Evolutionary conservation across 2,797 vertebrate species (phyloP).

Genomic region (Argya squamiceps): DNA sequence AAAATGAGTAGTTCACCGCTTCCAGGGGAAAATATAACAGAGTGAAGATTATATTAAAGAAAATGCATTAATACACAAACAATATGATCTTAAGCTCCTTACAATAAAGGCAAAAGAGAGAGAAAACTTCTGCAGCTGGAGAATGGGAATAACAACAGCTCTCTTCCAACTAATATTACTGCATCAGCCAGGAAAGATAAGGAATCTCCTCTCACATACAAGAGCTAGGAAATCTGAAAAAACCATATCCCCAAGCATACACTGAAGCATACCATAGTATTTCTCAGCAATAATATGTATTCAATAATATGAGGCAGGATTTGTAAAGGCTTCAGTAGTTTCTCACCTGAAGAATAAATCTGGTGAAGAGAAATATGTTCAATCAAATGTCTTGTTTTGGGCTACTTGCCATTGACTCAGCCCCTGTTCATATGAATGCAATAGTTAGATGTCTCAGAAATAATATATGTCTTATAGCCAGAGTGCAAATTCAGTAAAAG

Average conservation of each 20-base stretch:
- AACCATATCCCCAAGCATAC: not conserved
- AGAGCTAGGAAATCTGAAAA: not conserved
- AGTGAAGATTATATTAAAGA: not conserved
- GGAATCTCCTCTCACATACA: not conserved
- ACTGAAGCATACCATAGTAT: not conserved
- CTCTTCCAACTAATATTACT: not conserved
- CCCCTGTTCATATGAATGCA: not conserved
- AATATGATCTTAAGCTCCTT: not conserved
- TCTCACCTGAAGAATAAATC: not conserved
- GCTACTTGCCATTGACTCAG: not conserved
- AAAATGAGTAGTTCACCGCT: not conserved
- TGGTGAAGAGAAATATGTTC: not conserved
- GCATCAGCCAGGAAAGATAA: not conserved
- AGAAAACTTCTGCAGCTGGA: not conserved
- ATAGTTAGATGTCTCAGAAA: not conserved
- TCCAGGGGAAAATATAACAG: not conserved
- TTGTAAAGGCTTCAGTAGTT: not conserved
- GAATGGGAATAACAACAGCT: not conserved
- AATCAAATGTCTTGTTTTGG: not conserved
- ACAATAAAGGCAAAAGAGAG: not conserved
- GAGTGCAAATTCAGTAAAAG: not conserved
- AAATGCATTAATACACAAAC: not conserved
- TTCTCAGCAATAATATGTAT: not conserved
- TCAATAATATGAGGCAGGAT: not conserved
- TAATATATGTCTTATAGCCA: rapidly evolving